These are phyloP conservation scores for Peromyscus polionotus DNA, from an alignment of 2,113 vertebrate genomes.

Conservation along the genomic window DNA sequence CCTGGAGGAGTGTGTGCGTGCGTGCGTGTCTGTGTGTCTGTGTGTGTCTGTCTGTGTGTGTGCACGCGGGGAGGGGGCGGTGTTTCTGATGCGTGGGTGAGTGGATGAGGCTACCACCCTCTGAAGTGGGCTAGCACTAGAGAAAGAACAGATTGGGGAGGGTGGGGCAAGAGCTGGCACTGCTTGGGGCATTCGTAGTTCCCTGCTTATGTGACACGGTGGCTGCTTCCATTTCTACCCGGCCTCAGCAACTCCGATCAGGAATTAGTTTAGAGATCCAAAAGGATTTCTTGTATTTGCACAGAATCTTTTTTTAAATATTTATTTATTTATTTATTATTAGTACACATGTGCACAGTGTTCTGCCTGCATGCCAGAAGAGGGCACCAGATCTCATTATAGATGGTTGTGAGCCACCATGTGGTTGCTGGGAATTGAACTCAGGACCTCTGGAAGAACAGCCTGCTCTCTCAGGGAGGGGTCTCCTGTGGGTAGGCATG, in stretches of 20 bases:
- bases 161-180: not conserved
- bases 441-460: too few relatives aligned
- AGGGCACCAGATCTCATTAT: too few relatives aligned
- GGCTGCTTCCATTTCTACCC: not conserved
- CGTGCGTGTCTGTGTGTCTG: too few relatives aligned
- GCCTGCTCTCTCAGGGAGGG: not conserved
- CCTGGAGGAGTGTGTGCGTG: not conserved
- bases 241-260: not conserved
- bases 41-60: too few relatives aligned
- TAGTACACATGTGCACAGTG: too few relatives aligned
- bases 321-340: too few relatives aligned
- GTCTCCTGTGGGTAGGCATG: not conserved
- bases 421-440: too few relatives aligned
- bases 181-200: not conserved
- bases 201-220: not conserved
- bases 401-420: too few relatives aligned
- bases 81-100: not conserved
- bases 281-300: slow-evolving; percentile 24
- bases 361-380: too few relatives aligned
- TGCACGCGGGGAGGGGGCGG: not conserved
- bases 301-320: not conserved
- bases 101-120: not conserved
- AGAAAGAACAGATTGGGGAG: not conserved
- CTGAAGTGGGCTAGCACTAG: not conserved
- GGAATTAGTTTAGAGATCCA: not conserved